Percentiles rank a stretch among this genome's conserved stretches.
These are phyloP conservation scores for Acanthurus tractus DNA, from an alignment of 2,797 vertebrate species.

Conservation along the genomic window DNA sequence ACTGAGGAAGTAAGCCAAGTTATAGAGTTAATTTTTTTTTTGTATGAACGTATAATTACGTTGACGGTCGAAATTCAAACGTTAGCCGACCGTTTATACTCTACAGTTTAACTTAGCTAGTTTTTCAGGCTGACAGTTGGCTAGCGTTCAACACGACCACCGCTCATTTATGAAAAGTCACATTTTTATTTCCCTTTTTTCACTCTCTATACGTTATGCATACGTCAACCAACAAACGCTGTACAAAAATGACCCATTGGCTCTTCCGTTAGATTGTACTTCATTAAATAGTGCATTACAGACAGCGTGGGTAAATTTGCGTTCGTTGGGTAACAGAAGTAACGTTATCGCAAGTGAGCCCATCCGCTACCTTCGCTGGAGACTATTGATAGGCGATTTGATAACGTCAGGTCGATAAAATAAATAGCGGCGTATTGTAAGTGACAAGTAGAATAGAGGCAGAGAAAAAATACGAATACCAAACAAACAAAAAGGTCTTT, in stretches of 20 bases:
- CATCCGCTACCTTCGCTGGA: slow-evolving; percentile 50
- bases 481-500: not conserved
- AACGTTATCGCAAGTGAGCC: slow-evolving; percentile 26
- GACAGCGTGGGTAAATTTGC: not conserved
- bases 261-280: not conserved
- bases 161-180: not conserved
- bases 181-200: not conserved
- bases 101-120: not conserved
- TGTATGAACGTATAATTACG: not conserved
- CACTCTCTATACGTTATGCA: too few relatives aligned
- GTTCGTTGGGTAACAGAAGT: slow-evolving; percentile 23
- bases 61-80: slow-evolving; percentile 2
- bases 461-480: not conserved
- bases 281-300: not conserved
- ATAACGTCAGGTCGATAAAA: slow-evolving; percentile 57
- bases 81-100: not conserved
- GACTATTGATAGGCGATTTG: slow-evolving; percentile 59
- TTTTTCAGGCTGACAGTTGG: not conserved
- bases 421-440: not conserved
- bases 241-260: rapidly evolving
- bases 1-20: not conserved
- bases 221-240: not conserved
- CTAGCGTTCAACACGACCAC: not conserved
- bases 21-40: not conserved
- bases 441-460: not conserved